Conservation (phyloP, 1,140 invertebrate genomes). For the Meloidogyne hapla region DNA sequence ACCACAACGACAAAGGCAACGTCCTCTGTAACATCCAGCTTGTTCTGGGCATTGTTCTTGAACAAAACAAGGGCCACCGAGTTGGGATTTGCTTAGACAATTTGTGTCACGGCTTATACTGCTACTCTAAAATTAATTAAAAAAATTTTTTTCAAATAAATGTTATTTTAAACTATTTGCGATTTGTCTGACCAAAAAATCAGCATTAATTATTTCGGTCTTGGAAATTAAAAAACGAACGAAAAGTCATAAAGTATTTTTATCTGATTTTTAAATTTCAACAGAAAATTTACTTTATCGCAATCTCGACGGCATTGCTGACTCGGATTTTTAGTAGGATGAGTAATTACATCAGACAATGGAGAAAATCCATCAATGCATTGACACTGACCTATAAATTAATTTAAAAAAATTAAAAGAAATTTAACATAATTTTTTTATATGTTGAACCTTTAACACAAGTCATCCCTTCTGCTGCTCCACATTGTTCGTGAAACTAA, state of each 20-base stretch:
- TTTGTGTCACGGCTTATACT: slow-evolving; percentile 59
- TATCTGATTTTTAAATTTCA: too few species aligned
- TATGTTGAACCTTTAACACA: slow-evolving; percentile 48
- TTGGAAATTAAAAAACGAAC: too few species aligned
- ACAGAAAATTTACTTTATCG: slow-evolving; percentile 53
- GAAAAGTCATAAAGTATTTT: too few species aligned
- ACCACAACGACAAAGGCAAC: slow-evolving; percentile 58
- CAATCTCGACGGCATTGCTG: slow-evolving; percentile 57
- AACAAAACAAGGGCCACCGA: slow-evolving; percentile 60
- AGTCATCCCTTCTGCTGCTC: slow-evolving; percentile 62
- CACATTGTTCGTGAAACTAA: slow-evolving; percentile 59
- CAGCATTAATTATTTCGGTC: too few species aligned
- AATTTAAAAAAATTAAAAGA: neutral
- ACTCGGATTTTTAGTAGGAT: slow-evolving; percentile 60
- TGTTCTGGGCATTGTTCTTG: slow-evolving; percentile 62
- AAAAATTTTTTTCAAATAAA: slow-evolving; percentile 1
- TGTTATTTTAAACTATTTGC: too few species aligned
- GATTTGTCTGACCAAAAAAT: too few species aligned
- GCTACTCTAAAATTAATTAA: slow-evolving; percentile 29
- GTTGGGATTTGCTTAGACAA: slow-evolving; percentile 49
- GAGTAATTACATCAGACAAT: slow-evolving; percentile 53
- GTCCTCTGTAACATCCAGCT: slow-evolving; percentile 60
- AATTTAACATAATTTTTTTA: neutral
- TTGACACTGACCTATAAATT: slow-evolving; percentile 51
- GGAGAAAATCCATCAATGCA: slow-evolving; percentile 56